These are phyloP conservation scores for Solenodon paradoxus DNA, from an alignment of 2,113 vertebrate genomes.

Conservation along the genomic window DNA sequence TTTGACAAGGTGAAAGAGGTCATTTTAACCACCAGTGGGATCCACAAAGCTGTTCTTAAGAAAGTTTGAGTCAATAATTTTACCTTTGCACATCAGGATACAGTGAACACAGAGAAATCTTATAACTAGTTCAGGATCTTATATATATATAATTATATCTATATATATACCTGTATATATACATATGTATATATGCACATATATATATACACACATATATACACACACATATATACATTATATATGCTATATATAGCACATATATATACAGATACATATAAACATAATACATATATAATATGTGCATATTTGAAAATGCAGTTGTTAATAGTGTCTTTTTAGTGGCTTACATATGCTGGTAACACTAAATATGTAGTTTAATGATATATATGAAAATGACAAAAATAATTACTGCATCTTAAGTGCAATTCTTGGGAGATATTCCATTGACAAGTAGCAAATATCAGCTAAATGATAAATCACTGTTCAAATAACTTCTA, in stretches of 20 bases:
- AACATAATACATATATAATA: too few species aligned
- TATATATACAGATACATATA: too few species aligned
- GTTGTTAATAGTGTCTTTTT: constrained; percentile 64
- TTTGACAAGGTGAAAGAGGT: constrained; percentile 84
- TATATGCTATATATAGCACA: too few species aligned
- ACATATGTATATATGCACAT: too few species aligned
- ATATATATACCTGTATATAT: too few species aligned
- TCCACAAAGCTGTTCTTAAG: constrained; percentile 74
- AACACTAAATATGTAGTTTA: constrained; percentile 47
- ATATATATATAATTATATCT: too few species aligned
- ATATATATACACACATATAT: too few species aligned
- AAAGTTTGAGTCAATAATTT: constrained; percentile 57
- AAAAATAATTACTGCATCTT: constrained; percentile 56
- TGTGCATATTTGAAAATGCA: constrained; percentile 65
- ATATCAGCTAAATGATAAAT: constrained; percentile 43
- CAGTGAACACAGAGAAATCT: not conserved
- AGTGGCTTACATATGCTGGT: constrained; percentile 1
- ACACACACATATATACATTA: too few species aligned
- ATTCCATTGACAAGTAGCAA: constrained; percentile 9
- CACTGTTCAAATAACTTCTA: not conserved
- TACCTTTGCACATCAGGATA: constrained; percentile 44
- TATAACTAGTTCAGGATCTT: constrained; percentile 10
- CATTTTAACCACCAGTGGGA: constrained; percentile 78
- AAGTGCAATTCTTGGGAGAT: constrained; percentile 50
- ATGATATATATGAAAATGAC: constrained; percentile 48